A percentile compares a stretch with the other conserved stretches of the same genome.
phyloP scores from a whole-genome alignment of 2,113 vertebrate species.

The Oryzias javanicus region DNA sequence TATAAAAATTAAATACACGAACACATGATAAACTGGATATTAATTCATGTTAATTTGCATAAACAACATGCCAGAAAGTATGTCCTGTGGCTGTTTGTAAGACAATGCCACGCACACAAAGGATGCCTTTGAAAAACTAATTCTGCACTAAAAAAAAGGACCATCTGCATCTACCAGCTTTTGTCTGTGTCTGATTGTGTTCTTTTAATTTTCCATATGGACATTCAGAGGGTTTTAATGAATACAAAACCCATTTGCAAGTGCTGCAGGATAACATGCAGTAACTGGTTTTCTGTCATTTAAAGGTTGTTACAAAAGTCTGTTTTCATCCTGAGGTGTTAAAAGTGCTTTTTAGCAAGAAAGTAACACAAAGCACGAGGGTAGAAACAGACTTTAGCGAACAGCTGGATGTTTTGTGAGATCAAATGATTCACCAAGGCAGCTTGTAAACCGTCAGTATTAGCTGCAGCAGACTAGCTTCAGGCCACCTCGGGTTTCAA shows the following conservation, averaged over 20 bases:
- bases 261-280: constrained; percentile 1
- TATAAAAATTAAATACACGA: not conserved
- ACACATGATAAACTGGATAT: not conserved
- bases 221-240: constrained; percentile 22
- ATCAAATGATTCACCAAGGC: not conserved
- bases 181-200: constrained; percentile 39
- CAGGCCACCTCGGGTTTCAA: constrained; percentile 2
- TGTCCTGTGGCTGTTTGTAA: constrained; percentile 41
- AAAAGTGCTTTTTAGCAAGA: too few species aligned
- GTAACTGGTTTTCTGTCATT: constrained; percentile 7
- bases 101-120: constrained; percentile 36
- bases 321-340: too few species aligned
- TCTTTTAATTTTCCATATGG: constrained; percentile 21
- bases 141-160: constrained; percentile 45
- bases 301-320: too few species aligned
- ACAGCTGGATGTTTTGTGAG: not conserved
- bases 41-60: constrained; percentile 19
- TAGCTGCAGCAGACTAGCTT: not conserved
- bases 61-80: not conserved
- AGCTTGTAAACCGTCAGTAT: constrained; percentile 1
- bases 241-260: constrained; percentile 27
- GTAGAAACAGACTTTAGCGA: not conserved
- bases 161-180: constrained; percentile 53
- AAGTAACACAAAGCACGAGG: not conserved
- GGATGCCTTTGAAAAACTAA: constrained; percentile 31